A percentile compares a stretch with the other conserved stretches of the same genome.
Evolutionary conservation across 2,797 vertebrate genomes (phyloP).

Genomic region (Spatula versicolor): DNA sequence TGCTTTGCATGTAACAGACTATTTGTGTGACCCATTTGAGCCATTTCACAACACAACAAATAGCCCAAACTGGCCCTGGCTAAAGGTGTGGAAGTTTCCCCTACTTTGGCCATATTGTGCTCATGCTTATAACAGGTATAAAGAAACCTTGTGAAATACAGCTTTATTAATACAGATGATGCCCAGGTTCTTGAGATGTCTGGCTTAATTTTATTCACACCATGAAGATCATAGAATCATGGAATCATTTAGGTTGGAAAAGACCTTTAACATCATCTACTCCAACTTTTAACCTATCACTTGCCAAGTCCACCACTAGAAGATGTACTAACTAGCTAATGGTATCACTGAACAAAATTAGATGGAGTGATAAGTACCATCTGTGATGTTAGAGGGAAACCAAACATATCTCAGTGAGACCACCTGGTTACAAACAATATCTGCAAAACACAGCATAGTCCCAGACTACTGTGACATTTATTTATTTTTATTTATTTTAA

Average conservation of each 20-base stretch:
- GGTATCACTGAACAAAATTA: not conserved
- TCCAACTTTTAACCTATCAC: too few species aligned
- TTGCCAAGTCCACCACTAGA: too few species aligned
- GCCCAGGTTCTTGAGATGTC: accelerated
- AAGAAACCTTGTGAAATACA: not conserved
- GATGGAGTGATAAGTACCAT: not conserved
- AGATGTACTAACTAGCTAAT: not conserved
- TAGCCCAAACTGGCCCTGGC: not conserved
- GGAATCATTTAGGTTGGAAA: too few species aligned
- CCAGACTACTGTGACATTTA: not conserved
- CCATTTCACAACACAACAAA: not conserved
- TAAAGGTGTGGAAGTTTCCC: not conserved
- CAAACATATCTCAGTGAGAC: not conserved
- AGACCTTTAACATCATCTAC: too few species aligned
- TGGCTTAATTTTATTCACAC: not conserved
- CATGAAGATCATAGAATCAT: not conserved
- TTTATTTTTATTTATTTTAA: not conserved
- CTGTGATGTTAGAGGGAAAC: not conserved
- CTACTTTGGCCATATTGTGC: not conserved
- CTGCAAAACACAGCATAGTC: not conserved
- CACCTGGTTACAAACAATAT: not conserved
- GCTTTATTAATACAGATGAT: not conserved
- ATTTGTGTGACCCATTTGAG: not conserved
- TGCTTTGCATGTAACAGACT: not conserved
- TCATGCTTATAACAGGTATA: not conserved